Evolutionary conservation across 2,797 vertebrate species (phyloP), one percentile per base, ranked within the genome.

Genomic region (Cygnus olor): DNA sequence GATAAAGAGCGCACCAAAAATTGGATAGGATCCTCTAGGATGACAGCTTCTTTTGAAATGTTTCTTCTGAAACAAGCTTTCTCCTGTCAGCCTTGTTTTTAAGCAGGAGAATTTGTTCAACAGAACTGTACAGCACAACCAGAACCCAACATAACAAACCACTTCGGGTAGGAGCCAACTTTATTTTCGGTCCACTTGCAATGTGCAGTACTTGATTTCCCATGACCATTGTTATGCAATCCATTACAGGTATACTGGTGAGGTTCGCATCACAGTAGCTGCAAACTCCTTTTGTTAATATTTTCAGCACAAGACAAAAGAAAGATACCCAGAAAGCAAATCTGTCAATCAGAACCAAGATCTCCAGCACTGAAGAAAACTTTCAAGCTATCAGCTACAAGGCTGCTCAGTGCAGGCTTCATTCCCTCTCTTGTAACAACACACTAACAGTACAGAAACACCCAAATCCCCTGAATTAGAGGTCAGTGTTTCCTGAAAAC

Each of bases 101-200:
- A 49, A 40, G 68, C 58, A 82, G n/a, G 19, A 60, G 14, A 60
- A 76, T 38, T 34, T 27, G 47, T 42, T 19, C 2, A 2, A 45
- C 80, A 63, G 8, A 60, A 21, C 28, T 20, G 12, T 21, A 42
- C 1, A 86, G 45, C 42, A 72, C 45, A 53, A 36, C 54, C 11
- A 51, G 6, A 70, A 71, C 17, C 7, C 20, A 83, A 20, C 5
- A 19, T 25, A 78, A 66, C 51, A 51, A 83, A 68, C 17, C 28
- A 28, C 10, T 13, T 63, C 0, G 0, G 12, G 20, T 47, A 70
- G 30, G 2, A 38, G 11, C 3, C 44, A 78, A 49, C 19, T 34
- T 86, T 13, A 54, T 36, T 72, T 57, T 40, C 20, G 7, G n/a
- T 88, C 19, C 3, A 7, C 12, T 68, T 58, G 38, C 3, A 64